Base-by-base conservation (phyloP, 2,888 invertebrate species). In the Nymphalis polychloros region DNA sequence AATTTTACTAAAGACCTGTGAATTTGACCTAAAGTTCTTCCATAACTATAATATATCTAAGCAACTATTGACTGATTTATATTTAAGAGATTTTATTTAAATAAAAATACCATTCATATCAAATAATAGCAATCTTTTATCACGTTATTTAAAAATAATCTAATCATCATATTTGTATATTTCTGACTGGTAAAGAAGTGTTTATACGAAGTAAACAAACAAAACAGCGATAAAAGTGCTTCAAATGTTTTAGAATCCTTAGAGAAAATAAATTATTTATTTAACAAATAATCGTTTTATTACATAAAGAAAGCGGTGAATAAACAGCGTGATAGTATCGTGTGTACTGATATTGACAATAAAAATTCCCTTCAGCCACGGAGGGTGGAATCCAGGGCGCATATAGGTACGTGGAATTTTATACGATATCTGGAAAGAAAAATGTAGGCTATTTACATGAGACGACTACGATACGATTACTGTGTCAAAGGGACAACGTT, bases 281-380 rank as follows among this genome's bases (percentile, higher is more conserved):
- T 27, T 31, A 8, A 55, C 53, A 55, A 55, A 57, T 57, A 35
- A 41, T 47, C 27, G 41, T 55, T 53, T 53, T 53, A 52, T 63
- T 53, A 63, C 63, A 55, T 63, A 73, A 75, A 72, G 75, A 74
- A 74, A 76, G 68, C 71, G 64, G 63, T 64, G 70, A 67, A 76
- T 70, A 76, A 75, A 73, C 70, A 71, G 64, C 69, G 71, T 49
- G 70, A 75, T 71, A 77, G 76, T 78, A 75, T 77, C 75, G 78
- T 41, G 57, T 59, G 65, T 60, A 50, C 59, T 23, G 80, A 84
- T 87, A 86, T 87, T 85, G 85, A 86, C 84, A 85, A 84, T 88
- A 88, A 85, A 88, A 87, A 87, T 86, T 86, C 85, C 83, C 80
- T 78, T 63, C 69, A 67, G 64, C 80, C 79, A 76, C 77, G 67